A percentile compares a stretch with the other conserved stretches of the same genome.
These are phyloP conservation scores for Murina feae DNA, from an alignment of 2,113 vertebrate species.

Conservation along the genomic window DNA sequence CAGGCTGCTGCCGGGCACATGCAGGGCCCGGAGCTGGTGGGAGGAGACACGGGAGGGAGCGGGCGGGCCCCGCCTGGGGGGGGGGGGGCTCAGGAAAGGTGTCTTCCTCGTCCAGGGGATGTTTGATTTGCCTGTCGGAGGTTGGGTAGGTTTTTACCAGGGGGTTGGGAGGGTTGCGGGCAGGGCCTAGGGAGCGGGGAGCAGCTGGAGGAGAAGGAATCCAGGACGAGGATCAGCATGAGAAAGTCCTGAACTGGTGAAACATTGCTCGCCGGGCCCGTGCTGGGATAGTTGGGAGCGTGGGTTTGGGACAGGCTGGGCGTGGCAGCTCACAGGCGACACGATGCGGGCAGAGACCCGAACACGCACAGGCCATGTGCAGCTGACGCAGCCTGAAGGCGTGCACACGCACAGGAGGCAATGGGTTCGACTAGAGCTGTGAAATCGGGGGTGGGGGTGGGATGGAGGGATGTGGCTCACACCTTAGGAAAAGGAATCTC, in stretches of 20 bases:
- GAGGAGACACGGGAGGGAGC: background rate
- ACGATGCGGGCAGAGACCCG: background rate
- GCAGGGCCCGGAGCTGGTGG: background rate
- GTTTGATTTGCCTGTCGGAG: background rate
- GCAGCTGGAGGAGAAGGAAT: background rate
- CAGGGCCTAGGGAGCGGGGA: background rate
- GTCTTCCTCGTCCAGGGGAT: background rate
- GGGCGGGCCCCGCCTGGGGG: background rate
- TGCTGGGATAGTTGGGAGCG: fast-evolving
- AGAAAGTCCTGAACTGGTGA: background rate
- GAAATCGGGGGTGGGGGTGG: background rate
- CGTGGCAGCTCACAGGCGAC: background rate
- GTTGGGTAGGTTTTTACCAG: background rate
- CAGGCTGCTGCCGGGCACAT: fast-evolving
- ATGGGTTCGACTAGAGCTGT: background rate
- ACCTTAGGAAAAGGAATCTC: background rate
- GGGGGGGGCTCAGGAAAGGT: background rate
- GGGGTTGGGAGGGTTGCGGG: background rate
- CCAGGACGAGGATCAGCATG: background rate
- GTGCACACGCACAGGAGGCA: background rate
- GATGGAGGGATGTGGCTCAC: fast-evolving
- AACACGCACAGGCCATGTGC: too few relatives aligned
- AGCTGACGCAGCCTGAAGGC: background rate
- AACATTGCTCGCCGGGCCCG: background rate
- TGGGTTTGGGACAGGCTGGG: background rate